Evolutionary conservation across 1,140 invertebrate species (phyloP), one percentile per base, ranked within the genome.

Genomic region (Sitobion miscanthi): DNA sequence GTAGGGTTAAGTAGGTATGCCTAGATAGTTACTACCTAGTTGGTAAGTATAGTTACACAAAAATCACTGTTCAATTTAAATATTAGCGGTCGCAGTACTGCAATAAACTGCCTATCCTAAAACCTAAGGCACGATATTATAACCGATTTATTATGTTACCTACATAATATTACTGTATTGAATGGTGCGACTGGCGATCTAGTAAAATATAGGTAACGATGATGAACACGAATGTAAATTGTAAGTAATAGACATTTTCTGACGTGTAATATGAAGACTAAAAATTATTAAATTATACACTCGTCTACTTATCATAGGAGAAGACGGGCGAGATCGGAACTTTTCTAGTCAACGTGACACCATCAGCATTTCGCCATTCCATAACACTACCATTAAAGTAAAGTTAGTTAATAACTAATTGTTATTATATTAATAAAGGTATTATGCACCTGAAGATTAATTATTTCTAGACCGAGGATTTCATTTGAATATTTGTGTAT

Each of bases 221-320:
- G 52, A 69, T 14, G 62, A 5, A 14, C 30, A 30, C 20, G 11
- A n/a, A n/a, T 69, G 14, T n/a, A 69, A 17, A 17, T 69, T 69
- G 62, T 17, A 69, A 4, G 62, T 77, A 77, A n/a, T 77, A 5
- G 4, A 77, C 4, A 77, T 77, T 17, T 17, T 77, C 14, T 1
- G 30, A 35, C 30, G 1, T n/a, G 30, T n/a, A 77, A 77, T n/a
- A 20, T 77, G 30, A n/a, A n/a, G 62, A 77, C 5, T n/a, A 77
- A n/a, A 42, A 77, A 77, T n/a, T 77, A 77, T 77, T 77, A 77
- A 77, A 77, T 77, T 77, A 77, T 77, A 77, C n/a, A 77, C 62
- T n/a, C 11, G 62, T 69, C 11, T 2, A 69, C 52, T 54, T 77
- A n/a, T 77, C n/a, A 69, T 42, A 69, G 62, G 30, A 69, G 62